Base-by-base conservation (phyloP, 2,888 invertebrate species). In the Melieria picta region DNA sequence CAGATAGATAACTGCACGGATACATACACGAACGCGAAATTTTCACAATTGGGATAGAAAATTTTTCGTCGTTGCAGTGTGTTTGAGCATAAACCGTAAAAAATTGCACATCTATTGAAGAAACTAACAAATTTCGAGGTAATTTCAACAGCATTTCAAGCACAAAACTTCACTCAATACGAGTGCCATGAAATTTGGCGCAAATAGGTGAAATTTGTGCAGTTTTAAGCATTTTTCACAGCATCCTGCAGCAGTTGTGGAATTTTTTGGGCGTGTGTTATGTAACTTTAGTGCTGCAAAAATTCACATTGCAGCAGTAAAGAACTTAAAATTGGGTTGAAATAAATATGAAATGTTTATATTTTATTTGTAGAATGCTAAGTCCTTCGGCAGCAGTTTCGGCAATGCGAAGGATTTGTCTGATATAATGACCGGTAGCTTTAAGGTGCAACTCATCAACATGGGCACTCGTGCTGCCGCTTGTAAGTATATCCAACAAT, bases 401-500 rank as follows among this genome's bases (percentile, higher is more conserved):
- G 83, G 84, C 79, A 83, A 82, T 84, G 83, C 84, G 72, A 84
- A 84, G 82, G 84, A 84, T 79, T 80, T 83, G 79, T 83, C 84
- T 80, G 85, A 84, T 85, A 84, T 84, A 85, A 91, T 91, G 91
- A 90, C 91, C 88, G 91, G 91, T 88, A 91, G 91, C 87, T 91
- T 91, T 88, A 91, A 89, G 89, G 90, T 91, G 82, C 91, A 91
- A 86, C 90, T 91, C 82, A 90, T 91, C 88, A 93, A 92, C 88
- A 96, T 96, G 96, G 96, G 95, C 88, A 96, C 96, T 81, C 91
- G 95, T 89, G 95, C 95, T 86, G 96, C 95, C 86, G 95, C 95
- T 87, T 96, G 96, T 96, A 90, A 94, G 95, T 90, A 30, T n/a
- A 50, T 42, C 5, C 43, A 56, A 13, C 45, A 6, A 45, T 60